phyloP scores from a whole-genome alignment of 2,113 vertebrate genomes.

The Zingel zingel region DNA sequence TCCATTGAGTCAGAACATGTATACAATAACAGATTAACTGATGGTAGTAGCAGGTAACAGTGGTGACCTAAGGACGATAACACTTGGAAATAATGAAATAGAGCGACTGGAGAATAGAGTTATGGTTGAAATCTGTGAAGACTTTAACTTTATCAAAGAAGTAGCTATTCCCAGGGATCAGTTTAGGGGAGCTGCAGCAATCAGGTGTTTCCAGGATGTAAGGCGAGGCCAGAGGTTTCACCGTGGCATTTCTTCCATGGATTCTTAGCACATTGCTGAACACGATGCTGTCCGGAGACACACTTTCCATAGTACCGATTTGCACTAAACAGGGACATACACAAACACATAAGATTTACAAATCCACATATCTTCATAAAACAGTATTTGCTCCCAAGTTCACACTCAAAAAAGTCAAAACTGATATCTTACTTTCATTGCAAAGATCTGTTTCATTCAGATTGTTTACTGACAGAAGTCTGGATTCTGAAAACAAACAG shows the following conservation, averaged over 20 bases:
- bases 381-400: neutral
- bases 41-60: neutral
- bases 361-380: neutral
- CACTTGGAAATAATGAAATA: slow-evolving; percentile 56
- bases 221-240: neutral
- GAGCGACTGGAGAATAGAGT: slow-evolving; percentile 29
- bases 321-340: slow-evolving; percentile 42
- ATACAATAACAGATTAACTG: neutral
- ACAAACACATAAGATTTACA: neutral
- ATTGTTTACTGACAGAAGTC: neutral
- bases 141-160: slow-evolving; percentile 23
- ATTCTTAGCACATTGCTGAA: slow-evolving; percentile 37
- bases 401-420: neutral
- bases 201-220: neutral
- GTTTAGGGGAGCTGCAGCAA: slow-evolving; percentile 18
- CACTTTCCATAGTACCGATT: slow-evolving; percentile 53
- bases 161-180: slow-evolving; percentile 47
- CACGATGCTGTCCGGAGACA: neutral
- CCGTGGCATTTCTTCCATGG: neutral
- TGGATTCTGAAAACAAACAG: slow-evolving; percentile 36
- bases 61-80: neutral
- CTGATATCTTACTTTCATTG: slow-evolving; percentile 8
- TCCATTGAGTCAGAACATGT: neutral
- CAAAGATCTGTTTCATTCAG: slow-evolving; percentile 18
- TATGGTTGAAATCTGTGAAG: slow-evolving; percentile 34